phyloP scores from a whole-genome alignment of 2,113 vertebrate species.

The Synodontis membranacea region DNA sequence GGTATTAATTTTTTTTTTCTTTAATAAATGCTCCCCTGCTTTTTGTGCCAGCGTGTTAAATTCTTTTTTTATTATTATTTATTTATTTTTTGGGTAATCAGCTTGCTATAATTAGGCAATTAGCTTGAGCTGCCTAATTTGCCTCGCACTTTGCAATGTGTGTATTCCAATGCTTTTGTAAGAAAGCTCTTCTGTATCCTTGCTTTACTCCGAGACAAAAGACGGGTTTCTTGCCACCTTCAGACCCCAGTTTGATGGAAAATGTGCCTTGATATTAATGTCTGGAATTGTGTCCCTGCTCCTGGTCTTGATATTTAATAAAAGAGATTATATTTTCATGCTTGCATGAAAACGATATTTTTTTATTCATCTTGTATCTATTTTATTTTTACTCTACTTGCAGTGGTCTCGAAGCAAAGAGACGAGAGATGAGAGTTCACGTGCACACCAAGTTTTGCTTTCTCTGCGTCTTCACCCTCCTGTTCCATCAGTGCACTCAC shows the following conservation, averaged over 20 bases:
- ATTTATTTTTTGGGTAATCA: background rate
- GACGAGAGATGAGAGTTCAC: slow-evolving; percentile 93
- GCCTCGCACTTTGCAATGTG: background rate
- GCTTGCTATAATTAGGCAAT: too few relatives aligned
- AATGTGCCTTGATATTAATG: slow-evolving; percentile 69
- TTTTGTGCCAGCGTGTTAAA: too few relatives aligned
- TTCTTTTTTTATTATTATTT: background rate
- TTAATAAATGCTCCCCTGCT: too few relatives aligned
- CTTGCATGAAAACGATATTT: background rate
- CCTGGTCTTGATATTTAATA: slow-evolving; percentile 50
- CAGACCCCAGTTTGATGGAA: slow-evolving; percentile 27
- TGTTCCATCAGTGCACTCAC: slow-evolving; percentile 89
- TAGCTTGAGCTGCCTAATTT: background rate
- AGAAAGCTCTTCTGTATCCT: background rate
- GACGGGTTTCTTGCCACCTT: background rate
- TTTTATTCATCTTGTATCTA: background rate
- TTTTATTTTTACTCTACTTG: background rate
- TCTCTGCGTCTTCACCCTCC: slow-evolving; percentile 93
- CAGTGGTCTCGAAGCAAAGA: slow-evolving; percentile 66
- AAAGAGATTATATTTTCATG: background rate
- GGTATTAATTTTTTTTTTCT: too few relatives aligned
- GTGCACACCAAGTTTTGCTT: slow-evolving; percentile 94
- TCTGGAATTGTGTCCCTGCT: slow-evolving; percentile 62
- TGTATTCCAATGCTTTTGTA: too few relatives aligned
- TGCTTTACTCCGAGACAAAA: background rate